phyloP scores from a whole-genome alignment of 2,797 vertebrate genomes.

The Todus mexicanus region DNA sequence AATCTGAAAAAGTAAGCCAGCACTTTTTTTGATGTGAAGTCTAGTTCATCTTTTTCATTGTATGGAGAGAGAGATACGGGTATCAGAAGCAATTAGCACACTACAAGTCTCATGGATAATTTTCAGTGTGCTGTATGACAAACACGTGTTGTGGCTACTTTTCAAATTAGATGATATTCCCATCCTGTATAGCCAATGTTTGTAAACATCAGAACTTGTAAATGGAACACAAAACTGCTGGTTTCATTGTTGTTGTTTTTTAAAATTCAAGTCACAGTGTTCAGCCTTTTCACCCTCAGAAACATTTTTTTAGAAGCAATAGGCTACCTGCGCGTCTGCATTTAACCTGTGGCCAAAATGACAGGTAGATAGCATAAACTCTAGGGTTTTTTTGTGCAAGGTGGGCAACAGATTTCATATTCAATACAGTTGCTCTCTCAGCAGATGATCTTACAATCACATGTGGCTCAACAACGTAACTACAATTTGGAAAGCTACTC shows the following conservation, averaged over 20 bases:
- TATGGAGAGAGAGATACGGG: not conserved
- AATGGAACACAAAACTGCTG: not conserved
- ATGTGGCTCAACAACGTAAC: not conserved
- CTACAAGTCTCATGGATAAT: not conserved
- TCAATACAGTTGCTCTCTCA: not conserved
- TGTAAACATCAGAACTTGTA: not conserved
- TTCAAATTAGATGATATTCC: not conserved
- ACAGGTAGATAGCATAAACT: not conserved
- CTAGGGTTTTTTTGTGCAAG: not conserved
- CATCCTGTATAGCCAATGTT: not conserved
- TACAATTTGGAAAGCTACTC: not conserved
- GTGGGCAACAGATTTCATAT: not conserved
- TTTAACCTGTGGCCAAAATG: not conserved
- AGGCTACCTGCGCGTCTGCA: not conserved
- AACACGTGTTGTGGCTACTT: not conserved
- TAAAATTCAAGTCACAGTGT: not conserved
- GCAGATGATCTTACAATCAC: not conserved
- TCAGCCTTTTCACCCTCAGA: not conserved
- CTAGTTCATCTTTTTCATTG: not conserved
- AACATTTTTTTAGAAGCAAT: not conserved
- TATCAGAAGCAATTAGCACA: not conserved
- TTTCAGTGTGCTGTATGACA: not conserved
- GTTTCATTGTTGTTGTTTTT: not conserved
- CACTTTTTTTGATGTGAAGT: not conserved
- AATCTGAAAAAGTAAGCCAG: not conserved